Evolutionary conservation across 92 coral and sea anemone species (phyloP), one percentile per base, ranked within the genome.

Genomic region (Palythoa caribaeorum): DNA sequence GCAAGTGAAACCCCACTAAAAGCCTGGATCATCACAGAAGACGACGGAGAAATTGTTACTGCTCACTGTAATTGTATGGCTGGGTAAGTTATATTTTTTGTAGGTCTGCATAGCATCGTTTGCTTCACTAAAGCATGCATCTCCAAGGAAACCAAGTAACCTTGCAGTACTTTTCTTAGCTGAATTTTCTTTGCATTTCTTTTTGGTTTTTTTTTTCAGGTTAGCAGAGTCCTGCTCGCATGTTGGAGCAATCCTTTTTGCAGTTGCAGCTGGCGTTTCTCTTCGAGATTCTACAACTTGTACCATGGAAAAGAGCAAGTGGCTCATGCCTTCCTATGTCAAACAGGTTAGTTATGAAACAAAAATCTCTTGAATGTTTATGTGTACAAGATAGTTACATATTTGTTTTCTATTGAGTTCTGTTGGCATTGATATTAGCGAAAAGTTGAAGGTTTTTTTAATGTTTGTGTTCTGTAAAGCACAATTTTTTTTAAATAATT

Each of bases 141-240:
- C 66, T 59, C 66, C 66, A 59, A 59, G 66, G 66, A 59, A 59
- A 59, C 66, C 66, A 59, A 59, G 66, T 59, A 59, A 14, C 66
- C 66, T 59, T 59, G 66, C 66, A 59, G 66, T 59, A 59, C 66
- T 59, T 59, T 59, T 59, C 66, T 59, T 59, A 59, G 66, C 66
- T 59, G 66, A 59, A 59, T 59, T 59, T 59, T 59, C 66, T 59
- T 59, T 59, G 66, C 66, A 59, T 59, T 59, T 59, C 66, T 59
- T 59, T 59, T 59, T 59, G n/a, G 66, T n/a, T n/a, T n/a, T 59
- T 59, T 59, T 59, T 59, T 59, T 59, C 66, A 59, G 66, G 21
- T 59, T 59, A 59, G 66, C 66, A 59, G 66, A 59, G 66, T 59
- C 66, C 66, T 59, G 66, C 66, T 59, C 66, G 66, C 66, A 59